Evolutionary conservation across 2,888 invertebrate species (phyloP).

Genomic region (Eupithecia insigniata): DNA sequence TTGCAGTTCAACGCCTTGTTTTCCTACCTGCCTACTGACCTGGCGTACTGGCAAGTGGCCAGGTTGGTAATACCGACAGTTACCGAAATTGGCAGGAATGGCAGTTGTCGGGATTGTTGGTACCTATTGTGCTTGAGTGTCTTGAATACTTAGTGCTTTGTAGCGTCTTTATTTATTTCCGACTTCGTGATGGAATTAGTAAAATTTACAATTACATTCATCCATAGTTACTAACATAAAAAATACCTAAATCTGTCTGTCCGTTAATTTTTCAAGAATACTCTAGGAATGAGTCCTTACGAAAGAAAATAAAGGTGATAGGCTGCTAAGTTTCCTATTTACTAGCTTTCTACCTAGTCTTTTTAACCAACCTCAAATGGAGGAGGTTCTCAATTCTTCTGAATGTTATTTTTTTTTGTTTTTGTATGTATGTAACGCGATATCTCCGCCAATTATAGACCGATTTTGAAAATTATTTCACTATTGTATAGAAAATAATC

Average conservation of each 20-base stretch:
- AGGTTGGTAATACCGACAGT: constrained; percentile 17
- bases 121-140: neutral
- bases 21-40: constrained; percentile 11
- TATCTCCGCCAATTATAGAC: too few species aligned
- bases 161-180: neutral
- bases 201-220: neutral
- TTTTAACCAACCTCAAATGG: too few species aligned
- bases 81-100: constrained; percentile 21
- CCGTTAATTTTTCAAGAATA: neutral
- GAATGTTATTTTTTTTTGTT: too few species aligned
- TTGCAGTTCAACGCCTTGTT: neutral
- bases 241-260: neutral
- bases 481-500: too few species aligned
- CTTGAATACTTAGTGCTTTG: constrained; percentile 2
- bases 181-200: neutral
- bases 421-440: too few species aligned
- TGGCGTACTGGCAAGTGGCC: constrained; percentile 25
- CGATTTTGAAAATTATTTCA: too few species aligned
- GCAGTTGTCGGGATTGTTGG: neutral
- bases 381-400: too few species aligned
- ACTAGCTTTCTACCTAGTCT: too few species aligned
- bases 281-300: neutral
- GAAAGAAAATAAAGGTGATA: too few species aligned
- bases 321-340: too few species aligned
- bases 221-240: neutral